Evolutionary conservation across 1,140 invertebrate genomes (phyloP).

Genomic region (Carposina sasakii): DNA sequence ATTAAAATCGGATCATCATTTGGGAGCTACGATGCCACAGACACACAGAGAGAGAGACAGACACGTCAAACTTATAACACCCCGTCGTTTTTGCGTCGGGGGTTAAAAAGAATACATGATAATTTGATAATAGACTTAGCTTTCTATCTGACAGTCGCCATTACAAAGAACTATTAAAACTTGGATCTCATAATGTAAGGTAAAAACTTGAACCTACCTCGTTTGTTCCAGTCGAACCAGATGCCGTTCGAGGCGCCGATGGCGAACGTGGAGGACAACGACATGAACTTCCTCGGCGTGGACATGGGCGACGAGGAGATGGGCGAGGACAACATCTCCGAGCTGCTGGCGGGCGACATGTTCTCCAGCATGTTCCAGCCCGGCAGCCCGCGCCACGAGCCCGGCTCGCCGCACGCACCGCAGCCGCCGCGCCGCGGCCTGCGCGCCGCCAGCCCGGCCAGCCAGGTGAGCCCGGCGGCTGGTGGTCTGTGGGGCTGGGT

Average conservation of each 20-base stretch:
- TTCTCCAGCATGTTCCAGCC: slow-evolving; percentile 74
- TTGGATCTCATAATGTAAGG: no score
- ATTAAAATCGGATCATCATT: no score
- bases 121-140: no score
- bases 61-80: no score
- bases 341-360: slow-evolving; percentile 65
- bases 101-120: no score
- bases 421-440: slow-evolving; percentile 28
- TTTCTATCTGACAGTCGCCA: no score
- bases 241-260: slow-evolving; percentile 89
- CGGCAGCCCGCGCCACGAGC: slow-evolving; percentile 56
- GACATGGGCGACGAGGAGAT: slow-evolving; percentile 84
- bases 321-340: slow-evolving; percentile 82
- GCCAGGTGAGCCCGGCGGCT: no score
- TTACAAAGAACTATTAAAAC: no score
- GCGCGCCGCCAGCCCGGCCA: slow-evolving; percentile 36
- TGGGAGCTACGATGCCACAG: no score
- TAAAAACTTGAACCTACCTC: background rate
- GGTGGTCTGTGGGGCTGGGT: no score
- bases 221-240: slow-evolving; percentile 81
- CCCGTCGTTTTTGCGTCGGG: no score
- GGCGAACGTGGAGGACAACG: slow-evolving; percentile 83
- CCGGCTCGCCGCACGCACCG: slow-evolving; percentile 70
- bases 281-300: slow-evolving; percentile 76
- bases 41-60: no score